These are phyloP conservation scores for Rotaria macrura DNA, from an alignment of 2,888 invertebrate genomes.

Conservation along the genomic window DNA sequence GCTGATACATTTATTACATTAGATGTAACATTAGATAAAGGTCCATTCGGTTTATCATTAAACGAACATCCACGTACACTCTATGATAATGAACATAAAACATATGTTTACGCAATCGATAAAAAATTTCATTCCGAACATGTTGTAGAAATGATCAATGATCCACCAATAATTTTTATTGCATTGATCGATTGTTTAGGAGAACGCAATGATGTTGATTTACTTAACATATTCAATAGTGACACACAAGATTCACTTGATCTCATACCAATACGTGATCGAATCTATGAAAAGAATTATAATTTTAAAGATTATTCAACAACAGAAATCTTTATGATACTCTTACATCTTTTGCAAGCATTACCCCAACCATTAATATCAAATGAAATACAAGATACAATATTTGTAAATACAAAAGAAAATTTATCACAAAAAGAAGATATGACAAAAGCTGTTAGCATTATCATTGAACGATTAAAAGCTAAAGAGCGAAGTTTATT, in stretches of 20 bases:
- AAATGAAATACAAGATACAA: not conserved
- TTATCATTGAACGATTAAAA: not conserved
- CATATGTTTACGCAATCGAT: not conserved
- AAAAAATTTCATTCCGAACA: not conserved
- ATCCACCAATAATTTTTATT: not conserved
- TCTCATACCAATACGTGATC: not conserved
- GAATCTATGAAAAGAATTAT: not conserved
- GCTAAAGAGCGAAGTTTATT: not conserved
- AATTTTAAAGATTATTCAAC: not conserved
- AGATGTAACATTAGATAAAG: not conserved
- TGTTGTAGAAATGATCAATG: not conserved
- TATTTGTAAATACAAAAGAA: not conserved
- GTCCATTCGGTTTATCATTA: conserved; percentile 13
- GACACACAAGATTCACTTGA: not conserved
- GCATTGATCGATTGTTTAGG: not conserved
- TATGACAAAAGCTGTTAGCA: not conserved
- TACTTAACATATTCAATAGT: not conserved
- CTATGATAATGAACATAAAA: not conserved
- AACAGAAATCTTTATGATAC: not conserved
- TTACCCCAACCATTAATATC: not conserved
- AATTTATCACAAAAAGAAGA: not conserved
- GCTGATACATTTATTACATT: conserved; percentile 19
- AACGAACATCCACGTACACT: not conserved
- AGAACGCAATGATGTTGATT: not conserved
- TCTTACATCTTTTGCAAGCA: not conserved